Evolutionary conservation across 2,888 invertebrate species (phyloP).

Genomic region (Rapana venosa): DNA sequence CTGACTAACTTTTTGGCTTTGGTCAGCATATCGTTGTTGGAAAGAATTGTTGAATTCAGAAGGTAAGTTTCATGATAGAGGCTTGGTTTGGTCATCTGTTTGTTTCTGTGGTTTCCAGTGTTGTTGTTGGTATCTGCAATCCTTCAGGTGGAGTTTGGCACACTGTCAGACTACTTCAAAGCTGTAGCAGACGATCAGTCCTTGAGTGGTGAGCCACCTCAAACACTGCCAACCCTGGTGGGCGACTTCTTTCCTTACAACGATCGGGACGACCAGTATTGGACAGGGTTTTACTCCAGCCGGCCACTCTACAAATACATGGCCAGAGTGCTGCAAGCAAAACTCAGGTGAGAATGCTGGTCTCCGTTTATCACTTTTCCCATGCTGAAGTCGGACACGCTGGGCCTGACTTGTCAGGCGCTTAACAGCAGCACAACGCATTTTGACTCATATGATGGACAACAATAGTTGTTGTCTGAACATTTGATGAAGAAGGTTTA

Average conservation of each 20-base stretch:
- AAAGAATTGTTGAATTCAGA: too few species aligned
- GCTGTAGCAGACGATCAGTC: conserved; percentile 53
- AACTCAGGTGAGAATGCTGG: conserved; percentile 60
- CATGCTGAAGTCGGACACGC: neutral
- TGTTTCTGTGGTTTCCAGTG: neutral
- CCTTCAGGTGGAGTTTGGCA: conserved; percentile 75
- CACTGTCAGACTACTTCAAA: conserved; percentile 75
- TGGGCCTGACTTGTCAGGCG: too few species aligned
- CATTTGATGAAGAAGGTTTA: too few species aligned
- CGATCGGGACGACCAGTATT: conserved; percentile 78
- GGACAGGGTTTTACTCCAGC: conserved; percentile 78
- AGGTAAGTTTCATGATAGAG: too few species aligned
- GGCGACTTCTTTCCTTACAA: conserved; percentile 78
- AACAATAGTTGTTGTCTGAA: too few species aligned
- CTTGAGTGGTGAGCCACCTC: conserved; percentile 51
- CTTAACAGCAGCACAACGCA: too few species aligned
- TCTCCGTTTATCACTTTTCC: neutral
- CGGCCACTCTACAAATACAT: conserved; percentile 76
- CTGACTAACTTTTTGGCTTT: too few species aligned
- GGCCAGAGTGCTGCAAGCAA: conserved; percentile 68
- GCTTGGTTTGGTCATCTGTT: too few species aligned
- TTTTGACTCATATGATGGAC: too few species aligned
- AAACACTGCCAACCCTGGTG: conserved; percentile 67
- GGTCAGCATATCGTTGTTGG: too few species aligned
- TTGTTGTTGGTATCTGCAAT: neutral